Evolutionary conservation across 2,888 invertebrate genomes (phyloP).

Genomic region (Therioaphis trifolii): DNA sequence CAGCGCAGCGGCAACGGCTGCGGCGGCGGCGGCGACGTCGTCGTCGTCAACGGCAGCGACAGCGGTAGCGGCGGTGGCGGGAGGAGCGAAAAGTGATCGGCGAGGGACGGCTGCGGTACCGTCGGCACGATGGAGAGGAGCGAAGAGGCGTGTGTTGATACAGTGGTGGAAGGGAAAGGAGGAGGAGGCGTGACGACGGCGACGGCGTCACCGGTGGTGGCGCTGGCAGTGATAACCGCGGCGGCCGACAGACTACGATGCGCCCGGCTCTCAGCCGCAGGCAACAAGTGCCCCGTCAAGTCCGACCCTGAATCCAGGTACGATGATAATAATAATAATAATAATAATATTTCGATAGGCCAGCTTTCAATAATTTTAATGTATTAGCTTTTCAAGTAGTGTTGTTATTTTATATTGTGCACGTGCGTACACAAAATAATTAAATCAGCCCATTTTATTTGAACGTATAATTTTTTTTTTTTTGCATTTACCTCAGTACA

Average conservation of each 20-base stretch:
- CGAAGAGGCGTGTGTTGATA: not conserved
- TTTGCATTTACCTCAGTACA: too few species aligned
- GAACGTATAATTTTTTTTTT: too few species aligned
- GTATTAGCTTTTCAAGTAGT: not conserved
- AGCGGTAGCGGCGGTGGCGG: not conserved
- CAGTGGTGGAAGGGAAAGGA: not conserved
- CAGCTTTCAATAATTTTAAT: not conserved
- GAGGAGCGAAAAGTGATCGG: not conserved
- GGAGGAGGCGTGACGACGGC: constrained; percentile 14
- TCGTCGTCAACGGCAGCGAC: not conserved
- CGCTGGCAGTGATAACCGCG: constrained; percentile 61
- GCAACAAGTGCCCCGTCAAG: constrained; percentile 62
- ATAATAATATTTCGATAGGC: not conserved
- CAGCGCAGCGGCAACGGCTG: not conserved
- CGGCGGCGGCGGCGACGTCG: not conserved
- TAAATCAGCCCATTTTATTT: too few species aligned
- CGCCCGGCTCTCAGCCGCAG: constrained; percentile 61
- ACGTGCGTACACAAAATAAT: too few species aligned
- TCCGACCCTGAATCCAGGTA: constrained; percentile 61
- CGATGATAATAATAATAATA: constrained; percentile 16
- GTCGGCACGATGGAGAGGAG: not conserved
- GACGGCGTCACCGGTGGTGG: constrained; percentile 7
- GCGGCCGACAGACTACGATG: constrained; percentile 62
- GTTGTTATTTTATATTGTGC: too few species aligned
- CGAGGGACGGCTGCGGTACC: not conserved